Evolutionary conservation across 92 coral and sea anemone species (phyloP).

Genomic region (Diadumene lineata): DNA sequence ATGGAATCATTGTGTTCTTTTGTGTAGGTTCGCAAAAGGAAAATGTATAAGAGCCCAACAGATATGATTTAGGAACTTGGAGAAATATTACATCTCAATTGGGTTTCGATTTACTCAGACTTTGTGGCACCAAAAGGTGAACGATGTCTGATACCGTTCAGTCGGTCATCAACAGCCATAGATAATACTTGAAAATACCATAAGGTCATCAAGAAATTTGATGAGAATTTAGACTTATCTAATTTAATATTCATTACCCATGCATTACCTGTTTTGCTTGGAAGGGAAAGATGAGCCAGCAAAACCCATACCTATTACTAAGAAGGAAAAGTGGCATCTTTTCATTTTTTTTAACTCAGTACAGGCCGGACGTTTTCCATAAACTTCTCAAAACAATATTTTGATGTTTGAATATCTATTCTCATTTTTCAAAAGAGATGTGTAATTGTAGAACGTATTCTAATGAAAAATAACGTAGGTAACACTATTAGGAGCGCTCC

Average conservation of each 20-base stretch:
- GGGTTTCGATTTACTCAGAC: conserved; percentile 43
- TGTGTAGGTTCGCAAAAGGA: too few species aligned
- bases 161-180: background rate
- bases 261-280: background rate
- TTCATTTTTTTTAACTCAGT: too few species aligned
- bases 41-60: background rate
- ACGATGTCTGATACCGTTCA: background rate
- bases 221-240: background rate
- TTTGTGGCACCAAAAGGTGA: conserved; percentile 25
- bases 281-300: background rate
- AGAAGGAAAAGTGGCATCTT: too few species aligned
- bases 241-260: background rate
- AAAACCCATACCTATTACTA: background rate
- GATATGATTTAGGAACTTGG: background rate
- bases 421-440: too few species aligned
- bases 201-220: background rate
- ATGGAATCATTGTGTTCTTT: too few species aligned
- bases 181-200: background rate
- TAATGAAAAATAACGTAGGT: too few species aligned
- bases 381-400: too few species aligned
- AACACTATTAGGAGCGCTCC: too few species aligned
- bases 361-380: too few species aligned
- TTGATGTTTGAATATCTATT: too few species aligned
- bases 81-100: background rate
- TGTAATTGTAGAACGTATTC: too few species aligned